phyloP scores from a whole-genome alignment of 2,888 invertebrate genomes.

The Arctia plantaginis region DNA sequence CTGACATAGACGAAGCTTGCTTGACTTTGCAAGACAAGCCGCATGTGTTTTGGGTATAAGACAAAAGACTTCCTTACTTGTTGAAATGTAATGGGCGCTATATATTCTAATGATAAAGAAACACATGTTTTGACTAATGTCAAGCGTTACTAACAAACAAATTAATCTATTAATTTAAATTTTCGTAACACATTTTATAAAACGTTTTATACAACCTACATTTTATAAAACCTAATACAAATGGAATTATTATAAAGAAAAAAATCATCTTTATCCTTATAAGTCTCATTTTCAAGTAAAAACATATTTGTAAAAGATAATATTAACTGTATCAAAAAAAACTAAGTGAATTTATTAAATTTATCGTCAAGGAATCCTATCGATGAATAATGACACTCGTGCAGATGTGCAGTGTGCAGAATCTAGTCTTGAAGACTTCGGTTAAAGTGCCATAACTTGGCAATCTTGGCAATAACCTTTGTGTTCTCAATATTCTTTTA shows the following conservation, averaged over 20 bases:
- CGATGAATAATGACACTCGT: neutral
- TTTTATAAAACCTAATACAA: neutral
- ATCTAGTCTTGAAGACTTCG: neutral
- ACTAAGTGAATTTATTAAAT: neutral
- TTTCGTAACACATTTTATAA: neutral
- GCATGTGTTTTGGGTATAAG: neutral
- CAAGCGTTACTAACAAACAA: neutral
- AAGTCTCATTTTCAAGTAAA: neutral
- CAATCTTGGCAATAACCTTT: neutral
- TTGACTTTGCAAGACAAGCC: neutral
- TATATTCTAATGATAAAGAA: neutral
- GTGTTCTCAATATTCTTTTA: conserved; percentile 4
- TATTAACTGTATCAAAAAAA: neutral
- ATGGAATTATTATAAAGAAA: neutral
- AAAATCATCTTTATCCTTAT: neutral
- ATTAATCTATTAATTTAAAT: too few species aligned
- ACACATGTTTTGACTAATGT: neutral
- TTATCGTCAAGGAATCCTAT: neutral
- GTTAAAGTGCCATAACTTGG: neutral
- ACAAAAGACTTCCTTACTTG: neutral
- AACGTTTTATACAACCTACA: neutral
- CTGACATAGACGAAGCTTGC: neutral
- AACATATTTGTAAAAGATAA: neutral
- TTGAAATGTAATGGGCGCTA: neutral
- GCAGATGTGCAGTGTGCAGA: neutral